A percentile compares a stretch with the other conserved stretches of the same genome.
Evolutionary conservation across 2,113 vertebrate species (phyloP).

Genomic region (Oryzias celebensis): DNA sequence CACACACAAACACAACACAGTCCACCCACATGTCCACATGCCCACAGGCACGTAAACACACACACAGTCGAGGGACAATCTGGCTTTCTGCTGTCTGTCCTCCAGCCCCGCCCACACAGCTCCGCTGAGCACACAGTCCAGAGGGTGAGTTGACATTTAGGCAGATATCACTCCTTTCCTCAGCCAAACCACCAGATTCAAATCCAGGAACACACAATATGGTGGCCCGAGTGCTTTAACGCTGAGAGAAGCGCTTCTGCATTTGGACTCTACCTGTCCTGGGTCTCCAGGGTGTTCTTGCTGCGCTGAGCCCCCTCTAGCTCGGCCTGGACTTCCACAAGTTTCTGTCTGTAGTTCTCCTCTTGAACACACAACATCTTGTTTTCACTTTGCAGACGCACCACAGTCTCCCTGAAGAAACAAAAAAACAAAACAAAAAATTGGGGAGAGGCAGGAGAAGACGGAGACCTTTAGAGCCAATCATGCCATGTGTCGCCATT

Average conservation of each 20-base stretch:
- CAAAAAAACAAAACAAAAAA: background rate
- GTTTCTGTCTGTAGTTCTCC: constrained; percentile 77
- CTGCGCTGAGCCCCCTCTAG: constrained; percentile 84
- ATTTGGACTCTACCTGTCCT: constrained; percentile 76
- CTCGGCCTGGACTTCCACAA: constrained; percentile 77
- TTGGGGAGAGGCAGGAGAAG: background rate
- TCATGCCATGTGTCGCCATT: constrained; percentile 33
- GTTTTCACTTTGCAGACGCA: constrained; percentile 87
- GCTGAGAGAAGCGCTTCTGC: too few relatives aligned
- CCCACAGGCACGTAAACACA: constrained; percentile 52
- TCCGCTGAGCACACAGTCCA: constrained; percentile 61
- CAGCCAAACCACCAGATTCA: constrained; percentile 53
- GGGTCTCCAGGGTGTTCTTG: constrained; percentile 82
- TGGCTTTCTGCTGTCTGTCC: constrained; percentile 70
- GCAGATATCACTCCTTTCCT: constrained; percentile 59
- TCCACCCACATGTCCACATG: constrained; percentile 71
- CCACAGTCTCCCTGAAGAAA: constrained; percentile 81
- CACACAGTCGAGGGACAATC: constrained; percentile 65
- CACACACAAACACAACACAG: constrained; percentile 44
- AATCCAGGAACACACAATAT: constrained; percentile 60
- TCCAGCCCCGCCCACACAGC: constrained; percentile 68
- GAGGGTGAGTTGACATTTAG: constrained; percentile 75
- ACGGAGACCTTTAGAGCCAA: constrained; percentile 21
- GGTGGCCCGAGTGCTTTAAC: constrained; percentile 17
- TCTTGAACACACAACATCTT: constrained; percentile 87